phyloP scores from a whole-genome alignment of 2,888 invertebrate species.

The Byasa hedistus region DNA sequence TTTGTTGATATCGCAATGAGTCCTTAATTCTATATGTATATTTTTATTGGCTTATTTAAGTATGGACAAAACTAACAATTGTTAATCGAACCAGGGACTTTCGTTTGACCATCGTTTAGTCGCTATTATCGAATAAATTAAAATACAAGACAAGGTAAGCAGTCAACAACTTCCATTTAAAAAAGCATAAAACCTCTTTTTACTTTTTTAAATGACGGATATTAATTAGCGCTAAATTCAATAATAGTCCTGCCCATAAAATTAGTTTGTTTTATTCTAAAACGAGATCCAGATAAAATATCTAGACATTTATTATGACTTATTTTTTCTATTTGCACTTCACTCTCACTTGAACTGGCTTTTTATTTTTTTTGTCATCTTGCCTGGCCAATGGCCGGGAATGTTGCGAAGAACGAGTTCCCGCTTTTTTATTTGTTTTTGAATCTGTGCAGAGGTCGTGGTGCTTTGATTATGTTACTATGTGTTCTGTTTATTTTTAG shows the following conservation, averaged over 20 bases:
- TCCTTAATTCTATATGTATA: too few species aligned
- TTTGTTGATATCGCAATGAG: too few species aligned
- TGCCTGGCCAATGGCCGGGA: conserved; percentile 8
- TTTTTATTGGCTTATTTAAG: too few species aligned
- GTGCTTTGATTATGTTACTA: conserved; percentile 9
- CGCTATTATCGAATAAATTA: too few species aligned
- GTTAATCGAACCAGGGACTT: too few species aligned
- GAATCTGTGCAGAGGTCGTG: conserved; percentile 13
- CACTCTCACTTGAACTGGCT: neutral
- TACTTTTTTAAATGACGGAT: neutral
- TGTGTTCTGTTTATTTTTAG: conserved; percentile 1
- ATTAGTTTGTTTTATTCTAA: neutral
- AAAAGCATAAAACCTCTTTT: neutral
- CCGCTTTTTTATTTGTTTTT: conserved; percentile 13
- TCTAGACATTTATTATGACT: neutral
- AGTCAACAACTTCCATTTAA: too few species aligned
- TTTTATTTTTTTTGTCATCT: neutral
- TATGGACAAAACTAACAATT: too few species aligned
- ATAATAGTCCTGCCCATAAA: neutral
- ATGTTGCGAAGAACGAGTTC: conserved; percentile 16
- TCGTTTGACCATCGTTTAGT: too few species aligned
- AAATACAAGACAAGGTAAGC: too few species aligned
- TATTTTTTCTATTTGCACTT: neutral
- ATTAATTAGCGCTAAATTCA: neutral
- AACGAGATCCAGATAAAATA: neutral